Evolutionary conservation across 1,140 invertebrate genomes (phyloP), one percentile per base, ranked within the genome.

Genomic region (Atta texana): DNA sequence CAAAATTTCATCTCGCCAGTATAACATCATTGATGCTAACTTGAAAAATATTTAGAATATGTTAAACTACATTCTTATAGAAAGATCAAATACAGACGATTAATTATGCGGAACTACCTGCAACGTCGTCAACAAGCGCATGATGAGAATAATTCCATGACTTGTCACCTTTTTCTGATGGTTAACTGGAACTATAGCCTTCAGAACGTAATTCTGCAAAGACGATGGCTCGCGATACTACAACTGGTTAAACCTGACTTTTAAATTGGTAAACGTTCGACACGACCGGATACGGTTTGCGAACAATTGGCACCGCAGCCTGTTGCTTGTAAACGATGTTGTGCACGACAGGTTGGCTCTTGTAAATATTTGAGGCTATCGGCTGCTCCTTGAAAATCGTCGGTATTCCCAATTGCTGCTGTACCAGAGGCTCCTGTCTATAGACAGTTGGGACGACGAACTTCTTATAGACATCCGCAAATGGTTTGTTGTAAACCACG

Each of bases 251-350:
- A n/a, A 74, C 24, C 53, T 82, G 66, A 3, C 16, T 72, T 14
- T 24, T 74, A 34, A 66, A 39, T 39, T 39, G 64, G 7, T 82
- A 57, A 63, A 74, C n/a, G 31, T 24, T 59, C 14, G 68, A n/a
- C 12, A 72, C 31, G 31, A 3, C 18, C 49, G 80, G 34, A 18
- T 57, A 21, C 16, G 16, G 12, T n/a, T 74, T 44, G 31, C 2
- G 80, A 72, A 74, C 68, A 39, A 53, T 57, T 44, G 34, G 53
- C 53, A 82, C 31, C 10, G 68, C 8, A 34, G 61, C 16, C 34
- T 57, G 80, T 49, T 59, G 64, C 34, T 74, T 82, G 31, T 57
- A 72, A 39, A 82, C 66, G n/a, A 82, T 31, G 14, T 59, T 78
- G n/a, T 18, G 76, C 39, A 61, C 57, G 39, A 51, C 16, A 16